Percentiles rank a stretch among this genome's conserved stretches.
Evolutionary conservation across 2,888 invertebrate species (phyloP).

Genomic region (Pachliopta kotzebuea): DNA sequence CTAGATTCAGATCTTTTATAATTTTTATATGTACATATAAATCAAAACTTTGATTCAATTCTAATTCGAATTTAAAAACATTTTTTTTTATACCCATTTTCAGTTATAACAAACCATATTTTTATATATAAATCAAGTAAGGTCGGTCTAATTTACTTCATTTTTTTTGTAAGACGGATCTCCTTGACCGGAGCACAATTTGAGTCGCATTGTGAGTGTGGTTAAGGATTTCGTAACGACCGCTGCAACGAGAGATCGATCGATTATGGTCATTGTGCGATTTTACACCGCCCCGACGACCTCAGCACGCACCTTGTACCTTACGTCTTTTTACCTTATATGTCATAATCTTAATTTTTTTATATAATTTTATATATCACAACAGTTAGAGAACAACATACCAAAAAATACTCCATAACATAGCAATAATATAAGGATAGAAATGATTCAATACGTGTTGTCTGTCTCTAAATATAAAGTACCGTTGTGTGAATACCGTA

Average conservation of each 20-base stretch:
- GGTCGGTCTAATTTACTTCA: neutral
- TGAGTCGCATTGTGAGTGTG: constrained; percentile 54
- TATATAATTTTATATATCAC: constrained; percentile 12
- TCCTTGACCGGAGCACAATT: constrained; percentile 15
- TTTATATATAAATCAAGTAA: neutral
- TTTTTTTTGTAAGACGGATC: neutral
- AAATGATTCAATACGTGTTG: constrained; percentile 70
- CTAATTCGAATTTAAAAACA: neutral
- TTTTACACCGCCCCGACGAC: constrained; percentile 52
- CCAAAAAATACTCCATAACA: constrained; percentile 46
- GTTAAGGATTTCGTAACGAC: constrained; percentile 65
- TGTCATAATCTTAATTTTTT: constrained; percentile 30
- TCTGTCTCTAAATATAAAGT: constrained; percentile 66
- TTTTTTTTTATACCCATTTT: neutral
- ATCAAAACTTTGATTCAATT: neutral
- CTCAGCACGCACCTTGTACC: constrained; percentile 38
- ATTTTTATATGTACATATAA: neutral
- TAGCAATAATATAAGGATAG: constrained; percentile 53
- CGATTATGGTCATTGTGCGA: constrained; percentile 67
- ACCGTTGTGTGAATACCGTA: constrained; percentile 67
- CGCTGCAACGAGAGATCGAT: constrained; percentile 49
- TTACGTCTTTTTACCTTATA: constrained; percentile 42
- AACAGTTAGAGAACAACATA: constrained; percentile 14
- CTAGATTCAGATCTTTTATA: neutral
- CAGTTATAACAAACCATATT: neutral